Base-by-base conservation (phyloP, 2,888 invertebrate genomes). In the Cephonodes hylas region DNA sequence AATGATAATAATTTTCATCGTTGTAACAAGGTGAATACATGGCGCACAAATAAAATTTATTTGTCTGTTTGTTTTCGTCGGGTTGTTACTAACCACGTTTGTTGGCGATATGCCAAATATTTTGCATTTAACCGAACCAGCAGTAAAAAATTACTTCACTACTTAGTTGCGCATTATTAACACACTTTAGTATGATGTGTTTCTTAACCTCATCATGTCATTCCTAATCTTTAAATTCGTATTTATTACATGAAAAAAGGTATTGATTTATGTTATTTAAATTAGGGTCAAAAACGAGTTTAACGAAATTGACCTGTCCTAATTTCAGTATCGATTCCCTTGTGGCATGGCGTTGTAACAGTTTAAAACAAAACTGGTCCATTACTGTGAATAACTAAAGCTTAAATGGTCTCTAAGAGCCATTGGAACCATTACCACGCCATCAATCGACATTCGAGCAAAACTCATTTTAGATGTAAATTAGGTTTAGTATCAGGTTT, bases 91-190 rank as follows among this genome's bases (percentile, higher is more conserved):
- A 81, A 65, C 77, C 68, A 69, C 67, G 18, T 66, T 58, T 69
- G 27, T 73, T 86, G 88, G 88, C 85, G 18, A 34, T 7, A 6
- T 23, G 74, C 86, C 88, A 88, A 83, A 64, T 71, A 77, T 79
- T 81, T 78, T 66, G 67, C 67, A 68, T 80, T 79, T 75, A 72
- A 75, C 73, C 69, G 69, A 69, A 76, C 64, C 64, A 65, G 63
- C 66, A n/a, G 68, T 68, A 70, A 70, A 68, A 77, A 38, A 34
- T 57, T 59, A 59, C 48, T 57, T 63, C 22, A 45, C 23, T 53
- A 23, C 15, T 15, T 38, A 59, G 34, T 34, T 27, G 31, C 27
- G 15, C 18, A 10, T 53, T 31, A 31, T 53, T 31, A 31, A 4
- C 18, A 0, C 27, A n/a, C n/a, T n/a, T n/a, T n/a, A n/a, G n/a